Evolutionary conservation across 2,888 invertebrate genomes (phyloP).

Genomic region (Noctua fimbriata): DNA sequence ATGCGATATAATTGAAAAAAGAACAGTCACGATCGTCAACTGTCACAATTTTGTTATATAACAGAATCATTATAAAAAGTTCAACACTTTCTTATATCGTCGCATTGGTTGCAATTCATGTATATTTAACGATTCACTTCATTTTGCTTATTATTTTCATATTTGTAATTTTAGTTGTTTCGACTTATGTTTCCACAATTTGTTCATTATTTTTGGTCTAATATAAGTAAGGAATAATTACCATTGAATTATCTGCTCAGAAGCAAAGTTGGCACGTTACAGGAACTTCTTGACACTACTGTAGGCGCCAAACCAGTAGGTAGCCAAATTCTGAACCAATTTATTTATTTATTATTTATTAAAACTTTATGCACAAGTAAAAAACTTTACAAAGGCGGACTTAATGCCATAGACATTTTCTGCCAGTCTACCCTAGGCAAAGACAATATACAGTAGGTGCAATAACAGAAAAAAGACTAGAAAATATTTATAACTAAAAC

Average conservation of each 20-base stretch:
- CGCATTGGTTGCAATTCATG: slow-evolving; percentile 46
- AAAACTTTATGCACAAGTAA: no score
- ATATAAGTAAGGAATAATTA: not conserved
- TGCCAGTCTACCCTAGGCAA: no score
- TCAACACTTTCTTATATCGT: slow-evolving; percentile 21
- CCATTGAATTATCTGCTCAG: not conserved
- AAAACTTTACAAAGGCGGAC: no score
- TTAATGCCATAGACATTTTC: no score
- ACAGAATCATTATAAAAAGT: slow-evolving; percentile 18
- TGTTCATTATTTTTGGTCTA: not conserved
- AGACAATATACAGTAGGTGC: no score
- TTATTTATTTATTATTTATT: no score
- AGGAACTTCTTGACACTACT: not conserved
- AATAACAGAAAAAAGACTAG: no score
- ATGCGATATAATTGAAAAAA: not conserved
- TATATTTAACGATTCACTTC: not conserved
- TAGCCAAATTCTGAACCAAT: not conserved
- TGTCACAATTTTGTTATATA: slow-evolving; percentile 18
- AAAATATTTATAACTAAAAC: no score
- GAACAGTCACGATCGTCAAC: slow-evolving; percentile 21
- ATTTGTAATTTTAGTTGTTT: not conserved
- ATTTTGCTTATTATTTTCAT: not conserved
- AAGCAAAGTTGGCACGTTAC: not conserved
- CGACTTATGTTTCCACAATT: not conserved
- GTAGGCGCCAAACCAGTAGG: not conserved